These are phyloP conservation scores for Pseudomyrmex pallidus DNA, from an alignment of 1,140 invertebrate genomes.

Conservation along the genomic window DNA sequence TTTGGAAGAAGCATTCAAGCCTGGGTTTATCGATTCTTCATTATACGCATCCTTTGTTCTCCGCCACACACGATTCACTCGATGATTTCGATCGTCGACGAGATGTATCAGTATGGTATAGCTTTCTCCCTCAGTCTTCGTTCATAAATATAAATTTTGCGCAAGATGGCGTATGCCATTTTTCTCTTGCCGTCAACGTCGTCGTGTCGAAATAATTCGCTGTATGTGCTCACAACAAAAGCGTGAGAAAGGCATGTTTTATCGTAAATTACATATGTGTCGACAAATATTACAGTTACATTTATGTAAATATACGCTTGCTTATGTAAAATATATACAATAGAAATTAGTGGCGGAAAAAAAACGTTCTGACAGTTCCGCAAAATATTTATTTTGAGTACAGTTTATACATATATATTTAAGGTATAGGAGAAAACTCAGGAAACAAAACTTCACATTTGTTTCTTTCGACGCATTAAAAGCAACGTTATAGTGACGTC, in stretches of 20 bases:
- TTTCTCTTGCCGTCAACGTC: neutral
- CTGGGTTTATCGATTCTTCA: slow-evolving; percentile 42
- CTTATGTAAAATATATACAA: neutral
- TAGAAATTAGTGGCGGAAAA: neutral
- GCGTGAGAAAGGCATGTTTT: neutral
- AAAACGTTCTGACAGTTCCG: neutral
- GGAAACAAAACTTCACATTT: neutral
- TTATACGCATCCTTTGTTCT: slow-evolving; percentile 37
- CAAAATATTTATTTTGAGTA: neutral
- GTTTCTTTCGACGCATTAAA: neutral
- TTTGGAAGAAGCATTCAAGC: slow-evolving; percentile 2
- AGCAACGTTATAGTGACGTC: neutral
- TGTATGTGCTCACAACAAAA: neutral
- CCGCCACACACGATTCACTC: slow-evolving; percentile 30
- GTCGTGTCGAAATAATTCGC: slow-evolving; percentile 26
- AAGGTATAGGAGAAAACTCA: neutral
- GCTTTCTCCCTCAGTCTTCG: slow-evolving; percentile 26
- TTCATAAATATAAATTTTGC: slow-evolving; percentile 53
- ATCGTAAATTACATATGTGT: neutral
- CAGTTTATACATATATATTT: neutral
- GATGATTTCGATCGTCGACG: slow-evolving; percentile 43
- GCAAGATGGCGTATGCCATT: neutral
- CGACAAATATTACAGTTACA: neutral
- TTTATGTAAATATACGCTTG: neutral
- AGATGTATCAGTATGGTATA: slow-evolving; percentile 25